Base-by-base conservation (phyloP, 2,888 invertebrate species). In the Rhagonycha lutea region DNA sequence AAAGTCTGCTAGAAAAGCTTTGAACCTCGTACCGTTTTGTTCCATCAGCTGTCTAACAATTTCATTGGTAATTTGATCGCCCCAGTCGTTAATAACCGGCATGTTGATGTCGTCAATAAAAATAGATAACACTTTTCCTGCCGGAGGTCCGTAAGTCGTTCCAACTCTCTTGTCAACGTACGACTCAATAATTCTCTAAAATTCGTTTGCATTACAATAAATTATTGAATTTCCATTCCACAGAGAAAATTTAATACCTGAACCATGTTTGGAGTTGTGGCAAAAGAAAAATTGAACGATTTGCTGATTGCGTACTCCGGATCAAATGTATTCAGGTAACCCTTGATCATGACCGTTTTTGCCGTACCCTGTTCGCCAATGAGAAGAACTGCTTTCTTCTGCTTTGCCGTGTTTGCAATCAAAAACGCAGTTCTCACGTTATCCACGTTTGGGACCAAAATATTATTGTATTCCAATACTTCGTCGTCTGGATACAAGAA, bases 331-430 rank as follows among this genome's bases (percentile, higher is more conserved):
- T 90, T 87, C 91, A 96, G 92, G 83, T 93, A 96, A 77, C 94
- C 92, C 86, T 95, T 95, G 68, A 96, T 91, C 95, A 97, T 96
- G 0, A 96, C 96, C 10, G 97, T 96, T 88, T 97, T 97, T 0
- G 95, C 97, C 0, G 96, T 96, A 14, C 97, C 97, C 84, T 95
- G 96, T 86, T 97, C 97, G 47, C 96, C 96, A 81, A 96, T 97
- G 61, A 97, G 88, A 69, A 97, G 87, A 0, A 96, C 96, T 5
- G 94, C 93, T 87, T 96, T 94, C 71, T 90, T 90, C 85, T 96
- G 96, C 81, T 93, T 95, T 0, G 96, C 94, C 79, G 95, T 94
- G 1, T 91, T 92, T 70, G 95, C 92, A 68, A 97, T 94, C 23
- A 97, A 88, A 85, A 94, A 97, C n/a, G 92, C 92, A 4, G 95